phyloP scores from a whole-genome alignment of 2,888 invertebrate genomes.

The Zootermopsis nevadensis region DNA sequence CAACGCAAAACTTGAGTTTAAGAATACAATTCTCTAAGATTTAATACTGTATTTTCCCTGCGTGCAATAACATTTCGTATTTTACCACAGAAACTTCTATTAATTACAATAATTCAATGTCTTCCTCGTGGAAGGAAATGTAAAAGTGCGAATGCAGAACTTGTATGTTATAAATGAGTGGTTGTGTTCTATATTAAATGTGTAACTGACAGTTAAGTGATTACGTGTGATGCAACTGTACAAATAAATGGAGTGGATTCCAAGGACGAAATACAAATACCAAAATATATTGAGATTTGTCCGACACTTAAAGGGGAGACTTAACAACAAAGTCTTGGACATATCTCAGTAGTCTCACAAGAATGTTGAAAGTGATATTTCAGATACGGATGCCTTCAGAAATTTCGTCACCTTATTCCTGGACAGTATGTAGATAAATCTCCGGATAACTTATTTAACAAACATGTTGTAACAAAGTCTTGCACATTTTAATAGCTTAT shows the following conservation, averaged over 20 bases:
- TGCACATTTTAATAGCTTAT: neutral
- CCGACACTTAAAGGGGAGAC: conserved; percentile 42
- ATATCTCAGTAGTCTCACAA: conserved; percentile 40
- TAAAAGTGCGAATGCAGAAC: neutral
- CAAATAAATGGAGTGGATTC: neutral
- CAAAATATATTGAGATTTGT: conserved; percentile 48
- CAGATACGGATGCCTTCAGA: neutral
- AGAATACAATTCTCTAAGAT: too few relatives aligned
- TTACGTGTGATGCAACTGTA: neutral
- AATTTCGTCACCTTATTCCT: neutral
- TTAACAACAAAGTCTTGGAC: conserved; percentile 46
- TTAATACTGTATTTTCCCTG: too few relatives aligned
- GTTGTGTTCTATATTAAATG: neutral
- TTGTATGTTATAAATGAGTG: neutral
- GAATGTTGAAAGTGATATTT: neutral
- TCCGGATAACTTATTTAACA: neutral
- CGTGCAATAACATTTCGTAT: neutral
- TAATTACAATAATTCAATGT: neutral
- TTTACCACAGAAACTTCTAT: neutral
- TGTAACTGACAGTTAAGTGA: neutral
- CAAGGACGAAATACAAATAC: neutral
- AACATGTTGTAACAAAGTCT: neutral
- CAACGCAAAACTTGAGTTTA: too few relatives aligned
- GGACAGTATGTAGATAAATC: neutral
- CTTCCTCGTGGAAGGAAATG: neutral